Conservation (phyloP, 1,140 invertebrate genomes). For the Anastrepha ludens region DNA sequence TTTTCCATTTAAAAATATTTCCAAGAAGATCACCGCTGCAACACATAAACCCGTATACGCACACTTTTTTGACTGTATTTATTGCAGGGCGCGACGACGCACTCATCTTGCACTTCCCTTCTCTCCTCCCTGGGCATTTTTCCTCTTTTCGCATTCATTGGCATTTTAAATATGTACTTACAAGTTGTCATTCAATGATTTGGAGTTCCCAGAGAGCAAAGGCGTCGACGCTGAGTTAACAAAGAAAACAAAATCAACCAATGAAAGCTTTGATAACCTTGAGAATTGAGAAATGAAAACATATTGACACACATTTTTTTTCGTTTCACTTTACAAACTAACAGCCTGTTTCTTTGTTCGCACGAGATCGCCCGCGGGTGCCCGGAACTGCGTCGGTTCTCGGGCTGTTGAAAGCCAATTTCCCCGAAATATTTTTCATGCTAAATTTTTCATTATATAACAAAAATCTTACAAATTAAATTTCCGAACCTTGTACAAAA, state of each 20-base stretch:
- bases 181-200: neutral
- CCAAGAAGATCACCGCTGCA: neutral
- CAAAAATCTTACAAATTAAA: too few relatives aligned
- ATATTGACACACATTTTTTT: too few relatives aligned
- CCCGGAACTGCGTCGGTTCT: too few relatives aligned
- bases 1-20: constrained; percentile 31
- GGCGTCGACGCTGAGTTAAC: neutral
- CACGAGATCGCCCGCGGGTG: too few relatives aligned
- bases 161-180: neutral
- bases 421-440: too few relatives aligned
- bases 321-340: too few relatives aligned
- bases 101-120: neutral
- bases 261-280: too few relatives aligned
- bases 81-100: neutral
- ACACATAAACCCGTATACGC: neutral
- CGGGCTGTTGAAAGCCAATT: too few relatives aligned
- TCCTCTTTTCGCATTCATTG: constrained; percentile 8
- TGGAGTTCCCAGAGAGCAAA: neutral
- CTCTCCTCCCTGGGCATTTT: neutral
- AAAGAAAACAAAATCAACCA: neutral
- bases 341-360: too few relatives aligned
- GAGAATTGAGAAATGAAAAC: too few relatives aligned
- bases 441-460: too few relatives aligned
- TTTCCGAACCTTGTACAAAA: too few relatives aligned
- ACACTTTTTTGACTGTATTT: neutral